Conservation (phyloP, 2,797 vertebrate species). For the Clarias fuscus region DNA sequence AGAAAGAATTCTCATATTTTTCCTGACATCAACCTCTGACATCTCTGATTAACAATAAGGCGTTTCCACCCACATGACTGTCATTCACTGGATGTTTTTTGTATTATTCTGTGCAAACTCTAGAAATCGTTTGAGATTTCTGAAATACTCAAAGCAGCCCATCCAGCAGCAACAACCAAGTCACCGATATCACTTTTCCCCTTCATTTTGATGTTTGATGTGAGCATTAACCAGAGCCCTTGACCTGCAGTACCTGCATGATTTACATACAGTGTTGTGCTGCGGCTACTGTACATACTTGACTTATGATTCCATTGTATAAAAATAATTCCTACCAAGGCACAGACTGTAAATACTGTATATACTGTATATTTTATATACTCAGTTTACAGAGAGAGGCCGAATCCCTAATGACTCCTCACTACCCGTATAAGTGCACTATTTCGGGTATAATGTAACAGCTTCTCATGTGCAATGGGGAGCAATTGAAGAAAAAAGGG, state of each 20-base stretch:
- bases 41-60: not conserved
- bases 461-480: slow-evolving; percentile 1
- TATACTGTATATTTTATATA: not conserved
- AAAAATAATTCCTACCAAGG: not conserved
- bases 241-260: not conserved
- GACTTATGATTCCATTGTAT: not conserved
- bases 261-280: not conserved
- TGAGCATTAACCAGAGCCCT: not conserved
- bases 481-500: slow-evolving; percentile 22
- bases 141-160: not conserved
- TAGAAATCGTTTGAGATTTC: not conserved
- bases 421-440: not conserved
- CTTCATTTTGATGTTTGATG: no score
- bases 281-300: not conserved
- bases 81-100: not conserved
- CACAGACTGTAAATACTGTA: not conserved
- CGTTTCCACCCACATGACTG: not conserved
- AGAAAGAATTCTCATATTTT: not conserved
- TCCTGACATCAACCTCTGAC: not conserved
- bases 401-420: not conserved
- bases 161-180: not conserved
- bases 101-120: not conserved
- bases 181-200: not conserved
- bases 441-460: slow-evolving; percentile 8
- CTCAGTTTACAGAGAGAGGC: not conserved